phyloP scores from a whole-genome alignment of 2,888 invertebrate species.

The Meganola albula region DNA sequence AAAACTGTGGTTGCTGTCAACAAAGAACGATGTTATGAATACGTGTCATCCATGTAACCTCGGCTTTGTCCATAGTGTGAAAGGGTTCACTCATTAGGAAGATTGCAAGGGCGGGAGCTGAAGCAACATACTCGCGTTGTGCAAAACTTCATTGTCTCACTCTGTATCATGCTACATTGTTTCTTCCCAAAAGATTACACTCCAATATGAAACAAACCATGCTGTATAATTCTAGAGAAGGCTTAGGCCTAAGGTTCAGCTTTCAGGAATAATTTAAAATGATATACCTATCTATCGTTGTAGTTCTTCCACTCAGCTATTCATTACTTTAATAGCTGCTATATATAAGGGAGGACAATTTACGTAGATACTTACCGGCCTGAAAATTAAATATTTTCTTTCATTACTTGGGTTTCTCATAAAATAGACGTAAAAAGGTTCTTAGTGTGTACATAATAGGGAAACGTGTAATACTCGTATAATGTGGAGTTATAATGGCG shows the following conservation, averaged over 20 bases:
- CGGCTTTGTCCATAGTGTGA: constrained; percentile 71
- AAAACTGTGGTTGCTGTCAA: constrained; percentile 47
- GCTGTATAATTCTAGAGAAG: constrained; percentile 45
- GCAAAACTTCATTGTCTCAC: constrained; percentile 56
- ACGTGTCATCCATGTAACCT: constrained; percentile 70
- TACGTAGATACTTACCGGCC: too few relatives aligned
- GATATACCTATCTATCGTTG: constrained; percentile 31
- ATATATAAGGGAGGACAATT: too few relatives aligned
- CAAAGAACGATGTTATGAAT: constrained; percentile 61
- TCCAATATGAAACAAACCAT: constrained; percentile 50
- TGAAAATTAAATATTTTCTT: too few relatives aligned
- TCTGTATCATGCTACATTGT: constrained; percentile 46
- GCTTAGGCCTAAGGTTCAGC: too few relatives aligned
- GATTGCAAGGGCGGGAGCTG: constrained; percentile 70
- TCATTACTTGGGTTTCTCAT: too few relatives aligned
- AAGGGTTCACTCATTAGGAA: constrained; percentile 77
- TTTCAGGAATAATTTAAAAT: constrained; percentile 51
- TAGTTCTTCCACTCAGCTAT: too few relatives aligned
- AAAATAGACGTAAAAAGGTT: too few relatives aligned
- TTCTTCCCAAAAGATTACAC: constrained; percentile 59
- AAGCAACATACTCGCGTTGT: constrained; percentile 56
- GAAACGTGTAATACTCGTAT: too few relatives aligned
- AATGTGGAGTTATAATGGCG: too few relatives aligned
- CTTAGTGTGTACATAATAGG: too few relatives aligned
- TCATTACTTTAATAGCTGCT: constrained; percentile 57